Evolutionary conservation across 2,888 invertebrate genomes (phyloP).

Genomic region (Zelleria hepariella): DNA sequence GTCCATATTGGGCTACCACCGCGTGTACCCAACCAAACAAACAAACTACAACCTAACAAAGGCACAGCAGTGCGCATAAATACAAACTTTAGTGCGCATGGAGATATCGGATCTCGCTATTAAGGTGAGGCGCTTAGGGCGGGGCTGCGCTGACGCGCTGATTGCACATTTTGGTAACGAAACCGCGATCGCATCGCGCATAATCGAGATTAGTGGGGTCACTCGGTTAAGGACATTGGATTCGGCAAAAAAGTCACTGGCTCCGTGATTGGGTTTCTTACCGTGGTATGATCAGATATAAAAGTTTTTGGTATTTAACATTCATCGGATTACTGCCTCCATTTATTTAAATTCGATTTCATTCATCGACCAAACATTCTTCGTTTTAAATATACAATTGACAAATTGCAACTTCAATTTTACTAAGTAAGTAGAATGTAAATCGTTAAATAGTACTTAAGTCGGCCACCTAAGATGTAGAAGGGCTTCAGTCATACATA

Average conservation of each 20-base stretch:
- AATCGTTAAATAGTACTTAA: no score
- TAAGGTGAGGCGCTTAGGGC: constrained; percentile 56
- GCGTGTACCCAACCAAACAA: no score
- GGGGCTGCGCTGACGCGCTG: constrained; percentile 56
- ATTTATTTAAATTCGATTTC: no score
- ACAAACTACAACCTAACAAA: background rate
- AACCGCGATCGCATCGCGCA: constrained; percentile 21
- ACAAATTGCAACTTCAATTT: background rate
- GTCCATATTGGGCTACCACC: no score
- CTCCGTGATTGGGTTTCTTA: no score
- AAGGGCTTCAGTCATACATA: no score
- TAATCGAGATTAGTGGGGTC: constrained; percentile 27
- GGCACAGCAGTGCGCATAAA: background rate
- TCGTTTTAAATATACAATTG: background rate
- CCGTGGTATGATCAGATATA: no score
- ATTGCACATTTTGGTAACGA: constrained; percentile 58
- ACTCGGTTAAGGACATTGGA: background rate
- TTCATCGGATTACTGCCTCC: no score
- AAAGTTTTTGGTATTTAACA: no score
- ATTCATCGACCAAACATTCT: background rate
- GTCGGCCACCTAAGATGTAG: no score
- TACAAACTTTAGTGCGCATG: constrained; percentile 24
- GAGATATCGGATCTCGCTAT: constrained; percentile 58
- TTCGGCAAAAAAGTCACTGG: background rate
- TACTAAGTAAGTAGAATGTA: background rate